Evolutionary conservation across 1,140 invertebrate genomes (phyloP).

Genomic region (Stegodyphus dumicola): DNA sequence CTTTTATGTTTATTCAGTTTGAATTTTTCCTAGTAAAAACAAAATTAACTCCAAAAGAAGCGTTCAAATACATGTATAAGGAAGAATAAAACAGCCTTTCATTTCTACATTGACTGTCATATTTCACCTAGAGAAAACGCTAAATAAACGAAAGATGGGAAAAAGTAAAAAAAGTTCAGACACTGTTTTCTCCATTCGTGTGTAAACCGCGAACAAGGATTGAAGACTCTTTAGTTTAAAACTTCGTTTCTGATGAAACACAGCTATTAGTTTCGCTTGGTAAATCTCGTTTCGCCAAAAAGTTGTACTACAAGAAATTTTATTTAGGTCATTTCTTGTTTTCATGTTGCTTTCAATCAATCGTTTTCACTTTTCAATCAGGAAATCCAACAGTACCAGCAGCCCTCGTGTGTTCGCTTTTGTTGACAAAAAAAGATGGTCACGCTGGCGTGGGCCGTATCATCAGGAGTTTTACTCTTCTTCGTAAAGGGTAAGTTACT

Average conservation of each 20-base stretch:
- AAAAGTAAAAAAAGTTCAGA: no score
- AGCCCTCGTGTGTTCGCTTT: not conserved
- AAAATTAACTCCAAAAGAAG: no score
- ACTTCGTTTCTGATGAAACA: slow-evolving; percentile 8
- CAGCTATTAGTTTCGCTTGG: slow-evolving; percentile 20
- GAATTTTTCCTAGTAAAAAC: no score
- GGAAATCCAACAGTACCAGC: slow-evolving; percentile 2
- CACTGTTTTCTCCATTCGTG: no score
- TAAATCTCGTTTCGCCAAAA: not conserved
- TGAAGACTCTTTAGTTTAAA: no score
- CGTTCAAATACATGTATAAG: no score
- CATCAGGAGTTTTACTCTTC: not conserved
- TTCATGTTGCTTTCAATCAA: slow-evolving; percentile 18
- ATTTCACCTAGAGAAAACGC: no score
- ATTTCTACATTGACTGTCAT: no score
- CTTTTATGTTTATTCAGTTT: no score
- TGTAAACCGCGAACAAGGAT: no score
- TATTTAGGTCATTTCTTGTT: slow-evolving; percentile 20
- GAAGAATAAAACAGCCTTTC: no score
- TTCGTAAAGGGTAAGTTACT: slow-evolving; percentile 2
- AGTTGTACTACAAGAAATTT: slow-evolving; percentile 25
- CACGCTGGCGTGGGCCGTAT: not conserved
- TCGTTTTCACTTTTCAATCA: slow-evolving; percentile 44
- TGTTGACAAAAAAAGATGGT: not conserved
- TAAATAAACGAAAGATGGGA: no score